Evolutionary conservation across 2,888 invertebrate species (phyloP).

Genomic region (Escarpia spicata): DNA sequence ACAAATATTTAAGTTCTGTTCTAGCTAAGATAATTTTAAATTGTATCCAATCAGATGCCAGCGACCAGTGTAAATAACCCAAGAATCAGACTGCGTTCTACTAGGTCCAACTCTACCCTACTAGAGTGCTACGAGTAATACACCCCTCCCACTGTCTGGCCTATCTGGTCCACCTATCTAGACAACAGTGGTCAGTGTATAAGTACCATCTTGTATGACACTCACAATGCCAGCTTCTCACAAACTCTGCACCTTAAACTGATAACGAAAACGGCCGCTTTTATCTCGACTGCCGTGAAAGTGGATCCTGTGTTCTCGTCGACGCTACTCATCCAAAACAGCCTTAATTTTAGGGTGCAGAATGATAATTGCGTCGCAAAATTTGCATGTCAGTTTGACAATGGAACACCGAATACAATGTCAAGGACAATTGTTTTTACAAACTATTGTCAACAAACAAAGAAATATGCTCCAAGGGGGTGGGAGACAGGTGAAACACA

Average conservation of each 20-base stretch:
- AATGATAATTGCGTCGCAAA: background rate
- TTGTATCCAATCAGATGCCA: too few relatives aligned
- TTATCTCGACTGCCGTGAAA: background rate
- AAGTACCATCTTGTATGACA: background rate
- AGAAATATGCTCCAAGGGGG: background rate
- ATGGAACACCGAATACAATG: background rate
- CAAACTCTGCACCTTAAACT: background rate
- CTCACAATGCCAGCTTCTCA: background rate
- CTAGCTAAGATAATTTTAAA: too few relatives aligned
- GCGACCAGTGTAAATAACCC: too few relatives aligned
- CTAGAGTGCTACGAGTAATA: background rate
- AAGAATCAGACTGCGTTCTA: background rate
- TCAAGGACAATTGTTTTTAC: conserved; percentile 3
- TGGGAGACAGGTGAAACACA: background rate
- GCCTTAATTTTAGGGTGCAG: background rate
- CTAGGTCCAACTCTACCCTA: background rate
- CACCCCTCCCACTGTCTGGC: background rate
- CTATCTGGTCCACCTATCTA: background rate
- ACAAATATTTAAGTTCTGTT: too few relatives aligned
- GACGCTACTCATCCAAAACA: background rate
- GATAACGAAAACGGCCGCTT: background rate
- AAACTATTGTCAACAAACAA: background rate
- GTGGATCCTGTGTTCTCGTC: background rate
- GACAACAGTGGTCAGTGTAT: background rate
- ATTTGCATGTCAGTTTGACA: background rate